Percentiles rank a stretch among this genome's conserved stretches.
Conservation (phyloP, 2,113 vertebrate genomes). For the Neomonachus schauinslandi region DNA sequence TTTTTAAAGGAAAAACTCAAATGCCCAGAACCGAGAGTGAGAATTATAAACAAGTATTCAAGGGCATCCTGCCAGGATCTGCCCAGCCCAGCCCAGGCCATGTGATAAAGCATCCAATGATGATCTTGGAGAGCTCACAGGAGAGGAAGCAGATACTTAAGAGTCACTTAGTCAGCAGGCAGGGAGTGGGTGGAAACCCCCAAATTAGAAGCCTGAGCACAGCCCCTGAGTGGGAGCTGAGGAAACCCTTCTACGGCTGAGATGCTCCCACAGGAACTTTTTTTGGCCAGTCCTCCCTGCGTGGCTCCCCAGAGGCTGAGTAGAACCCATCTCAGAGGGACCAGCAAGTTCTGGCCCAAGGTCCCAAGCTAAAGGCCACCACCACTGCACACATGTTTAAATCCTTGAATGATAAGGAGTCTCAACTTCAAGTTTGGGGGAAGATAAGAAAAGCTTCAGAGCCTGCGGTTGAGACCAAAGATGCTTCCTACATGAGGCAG, state of each 20-base stretch:
- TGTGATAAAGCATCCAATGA: background rate
- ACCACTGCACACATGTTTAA: background rate
- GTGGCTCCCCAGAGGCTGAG: background rate
- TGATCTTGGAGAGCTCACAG: background rate
- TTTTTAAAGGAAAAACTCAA: background rate
- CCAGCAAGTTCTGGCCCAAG: background rate
- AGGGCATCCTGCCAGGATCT: too few relatives aligned
- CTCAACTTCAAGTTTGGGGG: background rate
- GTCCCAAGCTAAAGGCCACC: background rate
- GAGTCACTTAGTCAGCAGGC: background rate
- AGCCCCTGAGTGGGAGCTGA: background rate
- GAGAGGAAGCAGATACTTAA: background rate
- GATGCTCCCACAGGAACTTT: background rate
- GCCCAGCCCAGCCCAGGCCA: background rate
- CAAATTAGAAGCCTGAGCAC: background rate
- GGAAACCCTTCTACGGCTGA: background rate
- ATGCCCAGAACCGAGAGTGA: background rate
- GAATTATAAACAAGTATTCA: background rate
- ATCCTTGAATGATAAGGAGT: background rate
- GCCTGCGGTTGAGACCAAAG: background rate
- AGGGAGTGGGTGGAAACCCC: background rate
- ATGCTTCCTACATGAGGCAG: background rate
- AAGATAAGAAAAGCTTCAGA: background rate
- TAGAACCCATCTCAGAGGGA: background rate
- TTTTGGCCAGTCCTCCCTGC: background rate